phyloP scores from a whole-genome alignment of 1,140 invertebrate genomes.

The Acromyrmex heyeri region DNA sequence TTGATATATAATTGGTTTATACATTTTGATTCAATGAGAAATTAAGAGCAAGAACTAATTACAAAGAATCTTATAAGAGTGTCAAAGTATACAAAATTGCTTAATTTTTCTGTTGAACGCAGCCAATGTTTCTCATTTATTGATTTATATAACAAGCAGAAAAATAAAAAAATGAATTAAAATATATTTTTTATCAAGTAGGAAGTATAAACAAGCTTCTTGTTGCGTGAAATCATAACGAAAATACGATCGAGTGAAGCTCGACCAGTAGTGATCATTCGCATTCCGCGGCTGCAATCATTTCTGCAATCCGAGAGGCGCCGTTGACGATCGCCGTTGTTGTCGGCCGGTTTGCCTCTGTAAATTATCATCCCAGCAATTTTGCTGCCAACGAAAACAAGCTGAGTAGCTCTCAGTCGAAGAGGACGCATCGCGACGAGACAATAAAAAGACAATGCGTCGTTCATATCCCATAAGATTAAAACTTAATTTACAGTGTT shows the following conservation, averaged over 20 bases:
- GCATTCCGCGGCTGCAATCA: slow-evolving; percentile 66
- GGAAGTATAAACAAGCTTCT: background rate
- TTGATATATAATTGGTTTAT: no score
- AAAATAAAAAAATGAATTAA: background rate
- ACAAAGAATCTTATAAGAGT: no score
- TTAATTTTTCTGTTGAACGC: no score
- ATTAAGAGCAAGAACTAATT: no score
- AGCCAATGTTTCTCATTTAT: background rate
- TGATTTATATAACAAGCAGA: background rate
- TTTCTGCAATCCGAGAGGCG: slow-evolving; percentile 60
- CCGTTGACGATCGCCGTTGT: slow-evolving; percentile 25
- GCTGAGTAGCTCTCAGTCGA: background rate
- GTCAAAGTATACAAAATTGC: no score
- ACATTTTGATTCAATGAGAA: no score
- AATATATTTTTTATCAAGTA: background rate
- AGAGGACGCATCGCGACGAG: background rate
- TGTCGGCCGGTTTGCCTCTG: background rate
- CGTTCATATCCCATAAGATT: background rate
- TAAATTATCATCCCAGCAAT: background rate
- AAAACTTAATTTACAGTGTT: background rate
- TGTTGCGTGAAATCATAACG: background rate
- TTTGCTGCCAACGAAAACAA: background rate
- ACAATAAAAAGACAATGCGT: background rate
- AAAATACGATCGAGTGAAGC: slow-evolving; percentile 28
- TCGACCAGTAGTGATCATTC: slow-evolving; percentile 44